Evolutionary conservation across 2,888 invertebrate genomes (phyloP), one percentile per base, ranked within the genome.

Genomic region (Trypoxylon attenuatum): DNA sequence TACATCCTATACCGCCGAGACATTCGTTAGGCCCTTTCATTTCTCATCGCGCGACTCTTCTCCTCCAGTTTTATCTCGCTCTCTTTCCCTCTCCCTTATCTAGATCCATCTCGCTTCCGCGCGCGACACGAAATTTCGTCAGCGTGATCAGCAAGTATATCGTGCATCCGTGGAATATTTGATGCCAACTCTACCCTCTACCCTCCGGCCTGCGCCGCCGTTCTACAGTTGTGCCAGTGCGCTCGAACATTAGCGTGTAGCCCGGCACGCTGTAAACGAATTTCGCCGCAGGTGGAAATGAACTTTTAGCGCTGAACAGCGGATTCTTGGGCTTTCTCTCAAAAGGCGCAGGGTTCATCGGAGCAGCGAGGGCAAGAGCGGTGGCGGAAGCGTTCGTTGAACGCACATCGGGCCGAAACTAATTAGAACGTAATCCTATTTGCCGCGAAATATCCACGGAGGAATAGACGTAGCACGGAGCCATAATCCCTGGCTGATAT

Each of bases 11-110:
- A 15, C 51, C 56, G 13, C 10, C 43, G 33, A 50, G 15, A 41
- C 56, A 41, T 56, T 63, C 61, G 45, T 69, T 63, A 65, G 63
- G 43, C 33, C 54, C 58, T 52, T 60, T 61, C 58, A 45, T 47
- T 46, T 55, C 46, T 56, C 63, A 45, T 66, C 46, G 18, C 25
- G 1, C n/a, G 2, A 41, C 15, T 23, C 10, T 43, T 50, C 56
- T 51, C 43, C 50, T 29, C 41, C 54, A 18, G 39, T n/a, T 50
- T 62, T 43, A 45, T 64, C 64, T 55, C 56, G 51, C 56, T 6
- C 49, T 19, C 45, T 38, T 25, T 21, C 15, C 38, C 23, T 42
- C 46, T 33, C 33, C 10, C 27, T 39, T 23, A 27, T 41, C 52
- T 33, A 10, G 23, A 33, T 5, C 47, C 60, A 43, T 66, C 58